These are phyloP conservation scores for Cantharis nigra DNA, from an alignment of 2,888 invertebrate species.

Conservation along the genomic window DNA sequence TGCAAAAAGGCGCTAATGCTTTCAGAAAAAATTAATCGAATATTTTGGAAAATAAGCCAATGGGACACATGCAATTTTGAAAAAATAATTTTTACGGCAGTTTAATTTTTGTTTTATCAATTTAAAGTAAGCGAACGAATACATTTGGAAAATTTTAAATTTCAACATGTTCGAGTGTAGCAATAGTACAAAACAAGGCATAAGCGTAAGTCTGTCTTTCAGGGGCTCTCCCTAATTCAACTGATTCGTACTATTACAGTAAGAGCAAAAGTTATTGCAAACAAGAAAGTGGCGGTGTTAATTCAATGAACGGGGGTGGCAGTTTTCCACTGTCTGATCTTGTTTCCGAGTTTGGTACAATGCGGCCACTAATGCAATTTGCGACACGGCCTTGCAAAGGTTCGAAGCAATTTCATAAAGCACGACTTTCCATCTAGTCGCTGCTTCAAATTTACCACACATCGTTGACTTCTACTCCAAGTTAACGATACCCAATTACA, in stretches of 20 bases:
- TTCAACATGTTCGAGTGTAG: no score
- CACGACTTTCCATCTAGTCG: slow-evolving; percentile 15
- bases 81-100: background rate
- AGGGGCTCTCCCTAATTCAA: background rate
- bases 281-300: slow-evolving; percentile 25
- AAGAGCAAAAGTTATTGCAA: slow-evolving; percentile 14
- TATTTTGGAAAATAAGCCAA: background rate
- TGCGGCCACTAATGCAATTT: slow-evolving; percentile 24
- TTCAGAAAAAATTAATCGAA: background rate
- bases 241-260: slow-evolving; percentile 4
- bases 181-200: background rate
- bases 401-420: slow-evolving; percentile 22
- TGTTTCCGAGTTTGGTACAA: slow-evolving; percentile 24
- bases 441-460: slow-evolving; percentile 6
- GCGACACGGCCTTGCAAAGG: slow-evolving; percentile 16
- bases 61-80: background rate
- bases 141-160: background rate
- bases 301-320: slow-evolving; percentile 26
- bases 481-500: slow-evolving; percentile 1
- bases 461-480: background rate
- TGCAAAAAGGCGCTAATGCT: background rate
- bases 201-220: background rate
- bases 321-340: slow-evolving; percentile 29
- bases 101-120: no score
- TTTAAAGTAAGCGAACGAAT: background rate